Conservation (phyloP, 1,140 invertebrate species). For the Hormaphis cornu region DNA sequence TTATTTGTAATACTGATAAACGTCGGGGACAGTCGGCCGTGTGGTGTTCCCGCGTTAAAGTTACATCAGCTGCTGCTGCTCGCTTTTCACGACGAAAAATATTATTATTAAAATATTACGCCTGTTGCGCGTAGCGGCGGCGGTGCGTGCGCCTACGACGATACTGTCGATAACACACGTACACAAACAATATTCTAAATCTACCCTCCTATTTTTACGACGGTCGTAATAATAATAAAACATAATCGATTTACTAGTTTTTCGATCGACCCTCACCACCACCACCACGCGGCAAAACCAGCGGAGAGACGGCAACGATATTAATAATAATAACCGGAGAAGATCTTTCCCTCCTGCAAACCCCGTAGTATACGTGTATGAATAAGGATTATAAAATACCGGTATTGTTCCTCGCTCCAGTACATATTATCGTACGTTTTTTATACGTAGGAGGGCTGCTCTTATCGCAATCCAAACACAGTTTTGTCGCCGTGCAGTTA, state of each 20-base stretch:
- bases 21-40: neutral
- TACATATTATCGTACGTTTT: neutral
- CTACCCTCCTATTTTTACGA: slow-evolving; percentile 11
- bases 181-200: too few species aligned
- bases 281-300: neutral
- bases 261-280: slow-evolving; percentile 1
- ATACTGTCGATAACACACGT: too few species aligned
- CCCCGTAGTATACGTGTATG: neutral
- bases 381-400: neutral
- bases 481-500: neutral
- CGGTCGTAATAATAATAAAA: too few species aligned
- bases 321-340: neutral
- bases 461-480: slow-evolving; percentile 11
- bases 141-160: too few species aligned
- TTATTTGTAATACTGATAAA: slow-evolving; percentile 29
- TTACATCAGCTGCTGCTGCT: neutral
- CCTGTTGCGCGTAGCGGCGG: too few species aligned
- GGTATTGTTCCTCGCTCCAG: neutral
- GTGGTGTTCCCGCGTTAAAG: neutral
- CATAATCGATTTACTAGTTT: slow-evolving; percentile 16
- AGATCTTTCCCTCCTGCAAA: neutral
- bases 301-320: too few species aligned
- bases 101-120: neutral
- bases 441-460: neutral
- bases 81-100: neutral